Base-by-base conservation (phyloP, 2,888 invertebrate species). In the Pterostichus niger region DNA sequence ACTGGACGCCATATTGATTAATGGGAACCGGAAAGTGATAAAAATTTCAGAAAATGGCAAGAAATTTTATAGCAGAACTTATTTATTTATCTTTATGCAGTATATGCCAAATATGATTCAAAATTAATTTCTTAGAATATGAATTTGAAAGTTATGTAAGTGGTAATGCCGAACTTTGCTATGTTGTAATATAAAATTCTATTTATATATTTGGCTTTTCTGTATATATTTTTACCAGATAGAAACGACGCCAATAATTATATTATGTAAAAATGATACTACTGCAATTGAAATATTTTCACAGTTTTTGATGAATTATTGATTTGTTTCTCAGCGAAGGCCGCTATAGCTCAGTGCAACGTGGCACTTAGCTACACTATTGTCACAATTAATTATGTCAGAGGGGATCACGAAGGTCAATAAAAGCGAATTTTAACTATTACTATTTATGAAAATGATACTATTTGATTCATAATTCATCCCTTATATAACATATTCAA, bases 171-270 rank as follows among this genome's bases (percentile, higher is more conserved):
- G 31, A 49, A 73, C 17, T 46, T 49, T 31, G 31, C 49, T 13
- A 71, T 49, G 54, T 17, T 52, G 17, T 15, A 33, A 56, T 35
- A 59, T 52, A 76, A 77, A 56, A 56, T 61, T 61, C 81, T 81
- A 81, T 81, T 81, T 81, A 71, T 81, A 81, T n/a, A 11, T 54
- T 73, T 81, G 73, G 73, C 73, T 68, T 68, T 61, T 78, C 40
- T 78, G 31, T 33, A 6, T 15, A n/a, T 56, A 77, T 76, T 76
- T 77, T 59, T 77, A 77, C 15, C 24, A 24, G 75, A 44, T 17
- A 44, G 11, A 59, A 40, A 44, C 7, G 59, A 59, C 7, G 61
- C 78, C 44, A 61, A 61, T 78, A 61, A 46, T 24, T 24, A 0
- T 40, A 35, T 77, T 77, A 56, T 56, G 33, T 54, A 56, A 54